Evolutionary conservation across 2,797 vertebrate species (phyloP), one percentile per base, ranked within the genome.

Genomic region (Enteromius viviparus): DNA sequence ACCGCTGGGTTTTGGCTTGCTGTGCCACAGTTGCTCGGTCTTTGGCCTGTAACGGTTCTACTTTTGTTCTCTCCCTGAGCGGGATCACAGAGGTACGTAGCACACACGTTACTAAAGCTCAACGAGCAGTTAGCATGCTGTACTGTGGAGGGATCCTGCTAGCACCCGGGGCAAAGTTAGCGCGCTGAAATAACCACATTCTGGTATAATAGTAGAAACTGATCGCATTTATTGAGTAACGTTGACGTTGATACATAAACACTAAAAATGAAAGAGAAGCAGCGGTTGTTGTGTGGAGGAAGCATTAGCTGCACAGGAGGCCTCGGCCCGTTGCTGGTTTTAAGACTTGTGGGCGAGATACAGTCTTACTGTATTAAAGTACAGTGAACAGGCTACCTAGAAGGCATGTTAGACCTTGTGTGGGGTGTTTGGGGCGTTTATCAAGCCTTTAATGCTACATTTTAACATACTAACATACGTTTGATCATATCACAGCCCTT

Each of bases 11-110:
- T 71, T 65, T 40, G 40, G n/a, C 15, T 47, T 4, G 14, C 1
- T 32, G 42, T 66, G 19, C 6, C 32, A 40, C 12, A 32, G 17
- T 40, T 40, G 40, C 9, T 53, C 21, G 60, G 40, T 60, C 26
- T 45, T 23, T 34, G 23, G 34, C 3, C 51, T 40, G 66, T 51
- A 29, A 55, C 42, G 68, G 53, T 86, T 47, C 1, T 23, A 47
- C 42, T 68, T 45, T 68, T 84, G 78, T 79, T 76, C 47, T 76
- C 53, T 85, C 64, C 76, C 62, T 88, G 53, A 58, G 81, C 83
- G 83, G 85, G 80, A 86, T 80, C 81, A 80, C 81, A 87, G 83
- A 89, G 89, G 89, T 90, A 77, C 17, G 87, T 87, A 49, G n/a
- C 42, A n/a, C 40, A 42, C 51, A 4, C 34, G 45, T 29, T 66